Evolutionary conservation across 2,113 vertebrate species (phyloP).

Genomic region (Cettia cetti): DNA sequence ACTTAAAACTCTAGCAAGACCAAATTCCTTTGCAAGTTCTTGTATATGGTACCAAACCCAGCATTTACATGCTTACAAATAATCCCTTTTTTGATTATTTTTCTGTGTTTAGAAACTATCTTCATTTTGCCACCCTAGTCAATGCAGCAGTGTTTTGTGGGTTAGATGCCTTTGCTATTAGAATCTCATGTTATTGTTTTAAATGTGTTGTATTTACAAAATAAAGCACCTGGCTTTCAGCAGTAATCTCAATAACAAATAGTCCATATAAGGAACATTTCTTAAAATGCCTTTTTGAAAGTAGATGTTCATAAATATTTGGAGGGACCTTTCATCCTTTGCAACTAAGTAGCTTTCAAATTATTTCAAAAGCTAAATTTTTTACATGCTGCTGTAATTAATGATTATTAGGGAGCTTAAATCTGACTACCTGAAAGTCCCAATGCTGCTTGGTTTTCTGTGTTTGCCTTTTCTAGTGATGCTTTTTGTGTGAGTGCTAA

Average conservation of each 20-base stretch:
- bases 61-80: background rate
- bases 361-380: background rate
- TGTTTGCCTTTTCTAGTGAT: background rate
- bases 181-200: background rate
- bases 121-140: background rate
- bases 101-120: background rate
- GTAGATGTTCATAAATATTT: background rate
- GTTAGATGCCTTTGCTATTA: background rate
- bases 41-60: background rate
- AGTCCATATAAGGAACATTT: background rate
- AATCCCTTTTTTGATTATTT: rapidly evolving
- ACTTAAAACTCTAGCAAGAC: background rate
- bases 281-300: background rate
- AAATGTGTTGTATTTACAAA: background rate
- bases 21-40: background rate
- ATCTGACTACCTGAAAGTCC: too few species aligned
- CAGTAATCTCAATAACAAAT: background rate
- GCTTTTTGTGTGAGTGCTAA: background rate
- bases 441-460: background rate
- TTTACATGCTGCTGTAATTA: background rate
- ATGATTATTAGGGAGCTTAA: background rate
- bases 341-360: background rate
- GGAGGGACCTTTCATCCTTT: background rate
- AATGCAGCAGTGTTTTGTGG: background rate
- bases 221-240: background rate